These are phyloP conservation scores for Plutomurus gul DNA, from an alignment of 1,140 invertebrate genomes.

Conservation along the genomic window DNA sequence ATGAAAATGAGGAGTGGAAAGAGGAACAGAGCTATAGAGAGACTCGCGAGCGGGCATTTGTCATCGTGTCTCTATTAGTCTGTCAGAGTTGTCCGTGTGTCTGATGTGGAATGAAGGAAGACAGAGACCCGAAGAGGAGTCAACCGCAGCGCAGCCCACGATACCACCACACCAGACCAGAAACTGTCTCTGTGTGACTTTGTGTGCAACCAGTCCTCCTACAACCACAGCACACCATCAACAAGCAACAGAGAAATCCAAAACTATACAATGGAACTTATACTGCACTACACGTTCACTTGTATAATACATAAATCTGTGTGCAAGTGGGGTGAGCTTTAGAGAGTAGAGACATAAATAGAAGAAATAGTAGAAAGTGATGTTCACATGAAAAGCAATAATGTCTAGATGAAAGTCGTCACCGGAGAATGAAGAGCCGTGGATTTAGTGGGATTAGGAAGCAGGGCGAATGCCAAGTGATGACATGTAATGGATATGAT, in stretches of 20 bases:
- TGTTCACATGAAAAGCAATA: constrained; percentile 14
- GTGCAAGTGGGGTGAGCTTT: no score
- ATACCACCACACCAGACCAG: not conserved
- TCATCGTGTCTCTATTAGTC: constrained; percentile 11
- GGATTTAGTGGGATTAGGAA: not conserved
- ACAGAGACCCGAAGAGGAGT: not conserved
- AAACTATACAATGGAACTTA: no score
- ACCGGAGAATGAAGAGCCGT: not conserved
- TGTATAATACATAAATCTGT: no score
- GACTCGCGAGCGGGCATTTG: not conserved
- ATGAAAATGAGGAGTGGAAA: not conserved
- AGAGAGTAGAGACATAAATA: no score
- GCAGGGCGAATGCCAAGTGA: not conserved
- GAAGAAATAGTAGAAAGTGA: no score
- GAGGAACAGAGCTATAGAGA: not conserved
- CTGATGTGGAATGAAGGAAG: not conserved
- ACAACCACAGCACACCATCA: no score
- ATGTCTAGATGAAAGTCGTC: not conserved
- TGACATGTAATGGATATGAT: not conserved
- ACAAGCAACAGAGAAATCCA: no score
- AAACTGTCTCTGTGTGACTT: not conserved
- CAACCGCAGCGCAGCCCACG: not conserved
- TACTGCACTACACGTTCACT: no score
- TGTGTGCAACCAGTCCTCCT: no score
- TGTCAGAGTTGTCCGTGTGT: not conserved